Evolutionary conservation across 2,113 vertebrate species (phyloP), one percentile per base, ranked within the genome.

Genomic region (Lagopus leucura): DNA sequence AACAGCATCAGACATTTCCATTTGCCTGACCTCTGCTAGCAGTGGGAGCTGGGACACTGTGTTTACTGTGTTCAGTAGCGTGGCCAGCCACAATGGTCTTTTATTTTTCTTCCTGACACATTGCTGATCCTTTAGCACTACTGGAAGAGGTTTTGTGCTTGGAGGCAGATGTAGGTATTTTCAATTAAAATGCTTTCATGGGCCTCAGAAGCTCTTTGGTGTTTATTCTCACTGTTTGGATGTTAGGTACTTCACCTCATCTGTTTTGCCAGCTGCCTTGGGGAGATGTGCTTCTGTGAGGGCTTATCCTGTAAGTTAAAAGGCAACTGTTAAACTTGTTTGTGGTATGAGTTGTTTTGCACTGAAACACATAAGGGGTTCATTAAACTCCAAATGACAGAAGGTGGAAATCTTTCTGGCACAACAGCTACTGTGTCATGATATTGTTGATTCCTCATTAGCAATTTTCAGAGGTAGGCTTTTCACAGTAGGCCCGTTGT

Each of bases 21-120:
- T 43, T 84, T 60, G 22, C 30, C n/a, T 81, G 60, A 82, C 28
- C 20, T 77, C 60, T 65, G 30, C 3, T 24, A 6, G 12, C 1
- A 5, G 16, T 57, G 30, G 50, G 34, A 90, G 17, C 36, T 4
- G 8, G 20, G 47, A 58, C 69, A n/a, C 57, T 78, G 27, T 4
- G 1, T 11, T 70, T 85, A 6, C 18, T 2, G 3, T 5, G 5
- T 60, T 76, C 14, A 10, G 1, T 12, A 55, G 34, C 0, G 0
- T 11, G 69, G 32, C 16, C 71, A 63, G 50, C 13, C 4, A 5
- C 30, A 82, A 1, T 32, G 25, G 21, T 25, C 32, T 58, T 28
- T 63, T 73, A 27, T 15, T 19, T 34, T 79, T 8, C 3, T 11
- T 36, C 22, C 10, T 13, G 5, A 45, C 43, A 55, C 18, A 18